These are phyloP conservation scores for Azorinus chamasolen DNA, from an alignment of 2,888 invertebrate species.

Conservation along the genomic window DNA sequence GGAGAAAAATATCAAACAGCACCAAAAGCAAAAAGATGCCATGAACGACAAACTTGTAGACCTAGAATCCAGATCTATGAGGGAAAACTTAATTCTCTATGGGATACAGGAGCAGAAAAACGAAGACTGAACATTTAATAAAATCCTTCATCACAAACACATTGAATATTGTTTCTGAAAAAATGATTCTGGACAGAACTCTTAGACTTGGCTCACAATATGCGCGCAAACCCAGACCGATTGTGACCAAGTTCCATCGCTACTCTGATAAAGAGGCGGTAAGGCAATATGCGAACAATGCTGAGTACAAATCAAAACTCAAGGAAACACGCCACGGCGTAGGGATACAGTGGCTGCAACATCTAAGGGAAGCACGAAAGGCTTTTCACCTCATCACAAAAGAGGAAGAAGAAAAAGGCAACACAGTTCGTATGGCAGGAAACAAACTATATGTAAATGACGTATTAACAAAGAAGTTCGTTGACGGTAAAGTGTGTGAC, in stretches of 20 bases:
- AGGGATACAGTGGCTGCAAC: constrained; percentile 15
- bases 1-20: background rate
- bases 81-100: constrained; percentile 31
- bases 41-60: constrained; percentile 18
- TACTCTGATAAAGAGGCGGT: constrained; percentile 21
- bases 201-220: constrained; percentile 21
- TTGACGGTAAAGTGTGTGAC: too few relatives aligned
- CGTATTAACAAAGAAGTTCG: constrained; percentile 8
- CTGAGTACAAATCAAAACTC: constrained; percentile 2
- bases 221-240: constrained; percentile 19
- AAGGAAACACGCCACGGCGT: constrained; percentile 12
- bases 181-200: constrained; percentile 11
- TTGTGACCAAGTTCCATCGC: constrained; percentile 32
- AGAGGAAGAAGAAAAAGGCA: constrained; percentile 1
- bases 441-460: constrained; percentile 23
- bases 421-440: background rate
- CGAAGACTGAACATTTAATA: constrained; percentile 15
- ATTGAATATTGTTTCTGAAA: background rate
- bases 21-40: background rate
- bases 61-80: constrained; percentile 26
- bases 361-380: constrained; percentile 18
- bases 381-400: constrained; percentile 5
- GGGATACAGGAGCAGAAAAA: constrained; percentile 13
- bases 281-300: constrained; percentile 4
- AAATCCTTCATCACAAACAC: background rate